phyloP scores from a whole-genome alignment of 2,797 vertebrate species.

The Oceanodroma leucorhoa region DNA sequence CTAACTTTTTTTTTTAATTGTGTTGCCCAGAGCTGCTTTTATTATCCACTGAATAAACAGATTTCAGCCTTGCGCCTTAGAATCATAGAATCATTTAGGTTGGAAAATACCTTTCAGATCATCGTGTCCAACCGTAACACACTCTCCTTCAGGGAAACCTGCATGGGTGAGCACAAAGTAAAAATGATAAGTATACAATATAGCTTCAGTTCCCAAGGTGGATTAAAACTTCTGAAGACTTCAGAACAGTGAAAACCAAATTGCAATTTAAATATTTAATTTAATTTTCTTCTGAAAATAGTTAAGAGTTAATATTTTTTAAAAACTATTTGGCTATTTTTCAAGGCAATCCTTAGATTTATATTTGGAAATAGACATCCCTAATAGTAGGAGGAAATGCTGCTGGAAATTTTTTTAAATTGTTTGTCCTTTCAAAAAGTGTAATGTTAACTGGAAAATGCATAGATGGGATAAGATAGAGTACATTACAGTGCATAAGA shows the following conservation, averaged over 20 bases:
- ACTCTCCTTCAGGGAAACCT: not conserved
- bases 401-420: not conserved
- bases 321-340: not conserved
- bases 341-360: not conserved
- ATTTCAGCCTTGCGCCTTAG: not conserved
- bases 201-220: not conserved
- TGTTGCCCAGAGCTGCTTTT: not conserved
- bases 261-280: not conserved
- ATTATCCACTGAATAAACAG: not conserved
- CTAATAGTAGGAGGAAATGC: not conserved
- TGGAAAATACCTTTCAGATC: not conserved
- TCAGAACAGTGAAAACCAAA: not conserved
- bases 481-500: fast-evolving
- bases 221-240: not conserved
- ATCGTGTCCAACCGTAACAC: not conserved
- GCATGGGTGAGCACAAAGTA: not conserved
- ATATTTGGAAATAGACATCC: not conserved
- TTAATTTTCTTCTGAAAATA: not conserved
- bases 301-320: not conserved
- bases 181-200: not conserved
- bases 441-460: not conserved
- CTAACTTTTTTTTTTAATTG: no score
- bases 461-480: not conserved
- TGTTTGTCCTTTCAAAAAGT: not conserved
- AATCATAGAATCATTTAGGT: not conserved